phyloP scores from a whole-genome alignment of 1,140 invertebrate genomes.

The Hypothenemus hampei region DNA sequence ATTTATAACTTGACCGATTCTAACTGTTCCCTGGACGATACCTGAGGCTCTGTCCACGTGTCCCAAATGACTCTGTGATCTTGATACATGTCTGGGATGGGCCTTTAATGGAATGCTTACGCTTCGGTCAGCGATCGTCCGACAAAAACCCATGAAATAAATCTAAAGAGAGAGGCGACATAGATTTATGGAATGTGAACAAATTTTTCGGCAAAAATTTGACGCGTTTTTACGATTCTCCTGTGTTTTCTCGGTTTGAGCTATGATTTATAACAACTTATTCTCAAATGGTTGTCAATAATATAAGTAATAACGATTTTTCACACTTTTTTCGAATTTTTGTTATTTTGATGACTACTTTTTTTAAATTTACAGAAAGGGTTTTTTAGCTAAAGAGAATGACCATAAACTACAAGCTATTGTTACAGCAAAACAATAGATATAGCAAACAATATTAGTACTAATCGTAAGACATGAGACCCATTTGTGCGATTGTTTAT shows the following conservation, averaged over 20 bases:
- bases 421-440: too few species aligned
- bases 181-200: conserved; percentile 30
- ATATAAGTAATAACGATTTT: too few species aligned
- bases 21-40: conserved; percentile 41
- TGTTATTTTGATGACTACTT: too few species aligned
- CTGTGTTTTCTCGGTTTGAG: conserved; percentile 5
- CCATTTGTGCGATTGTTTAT: too few species aligned
- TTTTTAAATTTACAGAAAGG: too few species aligned
- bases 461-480: too few species aligned
- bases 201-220: conserved; percentile 26
- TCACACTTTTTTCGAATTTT: too few species aligned
- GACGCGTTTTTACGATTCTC: conserved; percentile 25
- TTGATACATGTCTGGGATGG: conserved; percentile 42
- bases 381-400: too few species aligned
- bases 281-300: too few species aligned
- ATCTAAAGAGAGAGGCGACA: conserved; percentile 30
- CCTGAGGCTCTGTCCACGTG: conserved; percentile 34
- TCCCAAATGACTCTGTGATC: conserved; percentile 33
- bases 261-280: too few species aligned
- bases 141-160: conserved; percentile 35
- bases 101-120: conserved; percentile 42
- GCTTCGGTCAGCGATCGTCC: conserved; percentile 40
- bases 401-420: too few species aligned
- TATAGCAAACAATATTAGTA: too few species aligned
- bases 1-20: conserved; percentile 38